Evolutionary conservation across 37 sponge, comb jelly and placozoan genomes (phyloP).

Genomic region (Corticium candelabrum): DNA sequence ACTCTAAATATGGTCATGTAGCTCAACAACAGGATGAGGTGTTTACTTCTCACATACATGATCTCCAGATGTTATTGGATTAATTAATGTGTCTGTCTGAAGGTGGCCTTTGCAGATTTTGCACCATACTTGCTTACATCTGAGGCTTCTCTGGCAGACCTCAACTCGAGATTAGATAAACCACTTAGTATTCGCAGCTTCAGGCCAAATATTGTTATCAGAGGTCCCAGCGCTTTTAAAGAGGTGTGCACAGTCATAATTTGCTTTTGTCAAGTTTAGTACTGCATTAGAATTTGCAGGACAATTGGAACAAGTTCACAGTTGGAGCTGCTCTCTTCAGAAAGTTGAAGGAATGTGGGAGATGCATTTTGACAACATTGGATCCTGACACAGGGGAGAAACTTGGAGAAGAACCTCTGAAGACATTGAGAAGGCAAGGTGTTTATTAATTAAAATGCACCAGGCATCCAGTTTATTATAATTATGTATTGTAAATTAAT

Average conservation of each 20-base stretch:
- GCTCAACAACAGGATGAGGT: too few species aligned
- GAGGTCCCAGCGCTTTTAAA: slow-evolving; percentile 2
- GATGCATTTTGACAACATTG: slow-evolving; percentile 31
- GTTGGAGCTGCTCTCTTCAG: slow-evolving; percentile 1
- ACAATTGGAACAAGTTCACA: background rate
- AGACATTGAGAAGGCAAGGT: slow-evolving; percentile 14
- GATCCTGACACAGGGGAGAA: slow-evolving; percentile 26
- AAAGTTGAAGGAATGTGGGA: background rate
- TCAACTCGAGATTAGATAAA: slow-evolving; percentile 24
- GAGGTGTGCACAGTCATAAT: background rate
- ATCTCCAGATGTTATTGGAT: background rate
- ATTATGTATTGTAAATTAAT: too few species aligned
- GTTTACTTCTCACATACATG: slow-evolving; percentile 1
- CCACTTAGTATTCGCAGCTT: slow-evolving; percentile 25
- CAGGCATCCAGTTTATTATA: too few species aligned
- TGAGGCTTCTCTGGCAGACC: slow-evolving; percentile 27
- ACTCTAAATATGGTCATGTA: slow-evolving; percentile 8
- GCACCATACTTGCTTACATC: slow-evolving; percentile 23
- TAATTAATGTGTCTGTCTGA: background rate
- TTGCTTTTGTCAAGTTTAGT: background rate
- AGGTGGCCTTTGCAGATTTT: slow-evolving; percentile 20
- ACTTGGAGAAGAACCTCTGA: slow-evolving; percentile 20
- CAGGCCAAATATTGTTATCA: slow-evolving; percentile 28
- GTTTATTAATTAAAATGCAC: too few species aligned
- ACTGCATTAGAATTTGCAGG: background rate